phyloP scores from a whole-genome alignment of 2,113 vertebrate genomes.

The Pseudopodoces humilis region DNA sequence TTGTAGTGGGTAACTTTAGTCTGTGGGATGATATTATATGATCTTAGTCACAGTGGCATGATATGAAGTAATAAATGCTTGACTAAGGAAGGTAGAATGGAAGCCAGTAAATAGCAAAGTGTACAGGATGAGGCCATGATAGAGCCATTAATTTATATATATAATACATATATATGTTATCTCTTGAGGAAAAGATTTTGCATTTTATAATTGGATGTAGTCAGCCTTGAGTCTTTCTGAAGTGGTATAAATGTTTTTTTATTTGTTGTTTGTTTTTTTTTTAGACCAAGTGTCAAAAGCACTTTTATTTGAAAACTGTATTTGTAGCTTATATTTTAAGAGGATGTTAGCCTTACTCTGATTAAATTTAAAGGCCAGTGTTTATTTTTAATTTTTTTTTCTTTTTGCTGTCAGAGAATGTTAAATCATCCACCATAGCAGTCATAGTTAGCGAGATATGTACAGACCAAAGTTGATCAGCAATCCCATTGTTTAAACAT shows the following conservation, averaged over 20 bases:
- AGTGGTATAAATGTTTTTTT: constrained; percentile 43
- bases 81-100: constrained; percentile 59
- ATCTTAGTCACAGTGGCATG: constrained; percentile 50
- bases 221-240: constrained; percentile 65
- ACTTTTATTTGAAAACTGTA: constrained; percentile 72
- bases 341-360: constrained; percentile 70
- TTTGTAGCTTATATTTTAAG: constrained; percentile 70
- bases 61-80: constrained; percentile 46
- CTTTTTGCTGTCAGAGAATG: constrained; percentile 70
- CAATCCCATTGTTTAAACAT: constrained; percentile 59
- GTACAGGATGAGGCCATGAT: constrained; percentile 63
- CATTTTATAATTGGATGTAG: constrained; percentile 73
- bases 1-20: constrained; percentile 48
- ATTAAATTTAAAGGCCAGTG: constrained; percentile 64
- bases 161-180: constrained; percentile 73
- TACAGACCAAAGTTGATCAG: constrained; percentile 78
- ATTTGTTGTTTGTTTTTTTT: constrained; percentile 1
- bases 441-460: constrained; percentile 69
- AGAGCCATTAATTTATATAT: constrained; percentile 72
- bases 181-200: constrained; percentile 67
- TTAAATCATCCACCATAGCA: constrained; percentile 63
- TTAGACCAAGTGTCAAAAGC: constrained; percentile 71
- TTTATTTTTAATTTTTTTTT: constrained; percentile 41
- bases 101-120: constrained; percentile 54
- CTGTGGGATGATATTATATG: constrained; percentile 52